Evolutionary conservation across 2,888 invertebrate species (phyloP), one percentile per base, ranked within the genome.

Genomic region (Agrochola lychnidis): DNA sequence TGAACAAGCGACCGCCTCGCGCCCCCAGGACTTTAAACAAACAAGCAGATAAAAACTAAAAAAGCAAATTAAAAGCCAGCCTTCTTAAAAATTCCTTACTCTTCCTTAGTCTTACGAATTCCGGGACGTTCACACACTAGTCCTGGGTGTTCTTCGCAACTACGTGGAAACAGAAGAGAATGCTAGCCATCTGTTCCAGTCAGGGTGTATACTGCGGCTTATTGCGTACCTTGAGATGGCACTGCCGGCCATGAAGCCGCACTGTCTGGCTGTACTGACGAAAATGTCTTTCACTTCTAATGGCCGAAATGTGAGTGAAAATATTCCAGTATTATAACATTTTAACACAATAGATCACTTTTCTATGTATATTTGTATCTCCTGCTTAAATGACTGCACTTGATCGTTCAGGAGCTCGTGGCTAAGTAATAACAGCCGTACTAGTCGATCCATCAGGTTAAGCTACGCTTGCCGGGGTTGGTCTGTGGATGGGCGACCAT

Each of bases 151-250:
- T 0, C 89, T 96, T 1, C 93, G 93, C 7, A 93, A 96, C 87
- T 96, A 96, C 86, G 96, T 94, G 59, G 95, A 95, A 71, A 95
- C 94, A 0, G 96, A 96, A 25, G 95, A 95, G 78, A 96, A 95
- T 71, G 94, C 96, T 0, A 77, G 89, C 0, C 95, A 96, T 71
- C 77, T 96, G 45, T 96, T 94, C 85, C 93, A 95, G 69, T 94
- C 96, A 0, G 96, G 96, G 0, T 96, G 96, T 76, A 94, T 96
- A 2, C 88, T 95, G 25, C 91, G 96, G 0, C 89, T 96, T 53
- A 90, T 96, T 61, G 94, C 95, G 0, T 96, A 96, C 72, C 83
- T 96, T 42, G 96, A 96, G 81, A 94, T 96, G 95, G 96, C 96
- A 0, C 84, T 96, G 45, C 95, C 95, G 0, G 94, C 94, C 0